phyloP scores from a whole-genome alignment of 2,888 invertebrate species.

The Acrocera orbiculus region DNA sequence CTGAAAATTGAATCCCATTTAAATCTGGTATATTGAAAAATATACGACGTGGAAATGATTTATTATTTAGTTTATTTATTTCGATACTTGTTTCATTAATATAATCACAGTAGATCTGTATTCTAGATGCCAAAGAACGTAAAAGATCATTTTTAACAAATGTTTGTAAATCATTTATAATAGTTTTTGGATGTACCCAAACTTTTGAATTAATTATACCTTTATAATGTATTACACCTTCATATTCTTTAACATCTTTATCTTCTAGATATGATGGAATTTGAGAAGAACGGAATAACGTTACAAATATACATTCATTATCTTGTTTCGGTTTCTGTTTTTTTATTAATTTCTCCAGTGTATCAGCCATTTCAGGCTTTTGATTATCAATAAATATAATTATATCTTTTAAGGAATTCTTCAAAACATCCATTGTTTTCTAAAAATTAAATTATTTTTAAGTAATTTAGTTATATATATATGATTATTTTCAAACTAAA shows the following conservation, averaged over 20 bases:
- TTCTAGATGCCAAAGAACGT: slow-evolving; percentile 64
- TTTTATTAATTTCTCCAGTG: slow-evolving; percentile 36
- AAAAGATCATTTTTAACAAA: slow-evolving; percentile 71
- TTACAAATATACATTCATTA: slow-evolving; percentile 31
- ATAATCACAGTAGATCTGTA: slow-evolving; percentile 87
- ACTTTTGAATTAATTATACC: slow-evolving; percentile 37
- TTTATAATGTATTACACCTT: slow-evolving; percentile 19
- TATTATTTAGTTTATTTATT: slow-evolving; percentile 39
- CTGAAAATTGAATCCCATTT: slow-evolving; percentile 53
- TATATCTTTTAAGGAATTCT: slow-evolving; percentile 35
- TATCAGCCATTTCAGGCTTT: no score
- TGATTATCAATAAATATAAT: slow-evolving; percentile 60
- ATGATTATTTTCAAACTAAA: slow-evolving; percentile 3
- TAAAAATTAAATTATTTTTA: slow-evolving; percentile 7
- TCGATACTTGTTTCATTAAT: slow-evolving; percentile 37
- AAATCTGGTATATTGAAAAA: slow-evolving; percentile 48
- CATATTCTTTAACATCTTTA: slow-evolving; percentile 8
- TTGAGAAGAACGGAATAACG: neutral
- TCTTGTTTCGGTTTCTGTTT: slow-evolving; percentile 13
- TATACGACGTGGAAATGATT: slow-evolving; percentile 77
- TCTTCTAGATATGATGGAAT: slow-evolving; percentile 4
- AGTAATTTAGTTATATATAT: neutral
- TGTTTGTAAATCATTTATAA: slow-evolving; percentile 49
- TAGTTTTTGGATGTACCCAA: slow-evolving; percentile 61
- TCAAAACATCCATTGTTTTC: slow-evolving; percentile 37